Evolutionary conservation across 1,140 invertebrate species (phyloP).

Genomic region (Drosophila pseudoananassae): DNA sequence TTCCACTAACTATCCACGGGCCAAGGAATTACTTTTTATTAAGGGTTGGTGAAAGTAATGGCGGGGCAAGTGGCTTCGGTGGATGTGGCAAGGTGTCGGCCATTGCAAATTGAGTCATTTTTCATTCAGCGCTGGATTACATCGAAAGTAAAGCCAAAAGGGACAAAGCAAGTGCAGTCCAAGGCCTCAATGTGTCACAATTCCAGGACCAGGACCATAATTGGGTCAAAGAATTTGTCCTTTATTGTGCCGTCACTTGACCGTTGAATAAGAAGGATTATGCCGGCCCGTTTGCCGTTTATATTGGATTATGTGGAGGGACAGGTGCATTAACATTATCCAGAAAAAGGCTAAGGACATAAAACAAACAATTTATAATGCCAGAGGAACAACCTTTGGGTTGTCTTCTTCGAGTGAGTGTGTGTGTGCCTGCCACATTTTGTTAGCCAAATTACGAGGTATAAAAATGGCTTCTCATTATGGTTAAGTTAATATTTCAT

Average conservation of each 20-base stretch:
- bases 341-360: constrained; percentile 41
- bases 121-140: constrained; percentile 59
- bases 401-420: neutral
- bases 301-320: constrained; percentile 15
- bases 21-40: constrained; percentile 66
- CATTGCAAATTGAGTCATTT: constrained; percentile 75
- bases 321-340: constrained; percentile 32
- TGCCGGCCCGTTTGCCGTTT: constrained; percentile 2
- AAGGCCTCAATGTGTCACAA: constrained; percentile 65
- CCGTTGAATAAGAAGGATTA: constrained; percentile 41
- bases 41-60: constrained; percentile 41
- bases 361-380: constrained; percentile 42
- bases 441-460: constrained; percentile 66
- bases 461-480: constrained; percentile 80
- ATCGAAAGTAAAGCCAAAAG: constrained; percentile 23
- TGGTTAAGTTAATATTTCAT: constrained; percentile 80
- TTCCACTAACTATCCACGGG: constrained; percentile 55
- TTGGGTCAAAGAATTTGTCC: constrained; percentile 37
- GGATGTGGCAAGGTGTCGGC: constrained; percentile 12
- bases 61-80: constrained; percentile 1
- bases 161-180: constrained; percentile 25
- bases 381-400: constrained; percentile 12
- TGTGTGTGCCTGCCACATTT: constrained; percentile 43
- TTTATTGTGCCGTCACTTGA: constrained; percentile 29
- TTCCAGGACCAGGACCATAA: constrained; percentile 39